Base-by-base conservation (phyloP, 2,888 invertebrate genomes). In the Taphrorychus bicolor region DNA sequence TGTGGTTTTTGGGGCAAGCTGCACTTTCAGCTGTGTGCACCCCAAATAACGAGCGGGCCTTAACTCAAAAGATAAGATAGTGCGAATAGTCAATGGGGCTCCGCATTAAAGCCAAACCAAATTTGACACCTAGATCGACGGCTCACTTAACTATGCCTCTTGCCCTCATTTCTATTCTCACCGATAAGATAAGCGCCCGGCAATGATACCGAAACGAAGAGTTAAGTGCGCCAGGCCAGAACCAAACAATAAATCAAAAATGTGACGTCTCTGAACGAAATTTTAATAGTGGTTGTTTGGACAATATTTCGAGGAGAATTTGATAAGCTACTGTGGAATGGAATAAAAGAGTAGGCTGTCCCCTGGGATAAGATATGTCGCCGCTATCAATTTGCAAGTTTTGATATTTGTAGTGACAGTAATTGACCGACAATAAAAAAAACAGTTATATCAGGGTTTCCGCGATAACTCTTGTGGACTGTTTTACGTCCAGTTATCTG, bases 31-130 rank as follows among this genome's bases (percentile, higher is more conserved):
- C 51, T 16, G 54, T 45, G 42, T 22, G 22, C 32, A 23, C 17
- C 45, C 48, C 21, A 18, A 23, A 45, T 42, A 58, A 54, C 21
- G 58, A 58, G 58, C 22, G 21, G 45, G n/a, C n/a, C 40, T 56
- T 72, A 72, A 72, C 72, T 70, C 70, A 68, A n/a, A 40, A 63
- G 73, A 73, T 73, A 72, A 73, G 73, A 73, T 73, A 73, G 70
- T 65, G 68, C 67, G 42, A 69, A 65, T 69, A 65, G 59, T 56
- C 22, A 59, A 68, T 59, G 53, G 48, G 52, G 58, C 54, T 49
- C 57, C 54, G 66, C 60, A 60, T 61, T 66, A 66, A 54, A 42
- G 51, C 41, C 14, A 60, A 40, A 41, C 56, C 56, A 24, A 40
- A 17, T 59, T 58, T 64, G 64, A 64, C 68, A 68, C 68, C 51